Evolutionary conservation across 1,140 invertebrate species (phyloP), one percentile per base, ranked within the genome.

Genomic region (Vollenhovia emeryi): DNA sequence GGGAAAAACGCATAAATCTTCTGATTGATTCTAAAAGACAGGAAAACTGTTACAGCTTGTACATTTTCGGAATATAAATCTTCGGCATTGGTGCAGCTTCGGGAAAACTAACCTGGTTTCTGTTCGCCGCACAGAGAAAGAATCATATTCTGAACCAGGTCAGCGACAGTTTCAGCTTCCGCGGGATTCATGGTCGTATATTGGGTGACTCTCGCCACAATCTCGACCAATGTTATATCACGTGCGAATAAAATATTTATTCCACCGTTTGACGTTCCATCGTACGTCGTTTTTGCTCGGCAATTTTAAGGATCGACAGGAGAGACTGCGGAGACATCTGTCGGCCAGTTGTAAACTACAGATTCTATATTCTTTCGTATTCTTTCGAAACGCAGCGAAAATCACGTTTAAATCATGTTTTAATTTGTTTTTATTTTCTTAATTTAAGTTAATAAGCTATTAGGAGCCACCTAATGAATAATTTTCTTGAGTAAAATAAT

Each of bases 121-220:
- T 95, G 93, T 75, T 95, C 94, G 13, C 94, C 94, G 57, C 93
- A 94, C 57, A 95, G 60, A 4, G 94, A 94, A 75, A 92, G 78
- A 60, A 95, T 91, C 88, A 95, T 91, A 90, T 94, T 94, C 68
- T 94, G 94, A 40, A 94, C 89, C 3, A 94, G 82, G 90, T 95
- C 94, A 66, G 93, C 93, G 5, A 95, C 87, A 45, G 91, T 93
- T 80, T 95, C 94, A 27, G 91, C 88, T 73, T 95, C 94, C 4
- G 83, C 62, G 18, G 85, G 79, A 87, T 89, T 95, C 94, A 93
- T 93, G 3, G 68, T 79, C 33, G 2, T n/a, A 24, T 40, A 24
- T 40, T 24, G n/a, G 3, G 8, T 48, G 2, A 52, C 13, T 8
- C 5, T 45, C 24, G 1, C 24, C 33, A 48, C 21, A 62, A 78